phyloP scores from a whole-genome alignment of 2,113 vertebrate genomes.

The Phoenicopterus ruber region DNA sequence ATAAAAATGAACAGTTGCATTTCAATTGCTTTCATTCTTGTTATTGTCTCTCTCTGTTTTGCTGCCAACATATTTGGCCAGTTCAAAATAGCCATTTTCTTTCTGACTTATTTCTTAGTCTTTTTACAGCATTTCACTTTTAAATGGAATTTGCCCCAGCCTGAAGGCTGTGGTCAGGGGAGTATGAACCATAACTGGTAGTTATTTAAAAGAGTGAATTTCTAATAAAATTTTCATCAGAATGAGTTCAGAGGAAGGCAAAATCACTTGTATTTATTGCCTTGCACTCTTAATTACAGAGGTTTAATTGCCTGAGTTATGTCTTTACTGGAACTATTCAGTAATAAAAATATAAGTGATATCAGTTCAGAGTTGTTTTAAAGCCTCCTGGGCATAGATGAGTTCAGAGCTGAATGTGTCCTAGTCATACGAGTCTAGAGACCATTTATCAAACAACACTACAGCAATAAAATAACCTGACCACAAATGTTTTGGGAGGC shows the following conservation, averaged over 20 bases:
- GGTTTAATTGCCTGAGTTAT: slow-evolving; percentile 19
- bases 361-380: background rate
- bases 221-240: slow-evolving; percentile 1
- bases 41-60: background rate
- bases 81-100: background rate
- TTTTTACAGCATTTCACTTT: background rate
- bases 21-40: background rate
- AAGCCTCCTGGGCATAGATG: background rate
- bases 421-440: background rate
- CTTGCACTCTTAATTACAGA: background rate
- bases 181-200: background rate
- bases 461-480: slow-evolving; percentile 16
- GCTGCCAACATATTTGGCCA: background rate
- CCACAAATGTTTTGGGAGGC: slow-evolving; percentile 11
- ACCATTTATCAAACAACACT: slow-evolving; percentile 3
- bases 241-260: slow-evolving; percentile 25
- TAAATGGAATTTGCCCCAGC: slow-evolving; percentile 16
- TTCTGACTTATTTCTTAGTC: background rate
- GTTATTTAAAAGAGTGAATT: background rate
- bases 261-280: slow-evolving; percentile 16
- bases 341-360: background rate
- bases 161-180: background rate
- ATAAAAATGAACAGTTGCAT: background rate
- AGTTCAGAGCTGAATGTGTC: slow-evolving; percentile 5
- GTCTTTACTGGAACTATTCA: slow-evolving; percentile 3